Conservation (phyloP, 64 coral and sea anemone species). For the Stylophora pistillata region DNA sequence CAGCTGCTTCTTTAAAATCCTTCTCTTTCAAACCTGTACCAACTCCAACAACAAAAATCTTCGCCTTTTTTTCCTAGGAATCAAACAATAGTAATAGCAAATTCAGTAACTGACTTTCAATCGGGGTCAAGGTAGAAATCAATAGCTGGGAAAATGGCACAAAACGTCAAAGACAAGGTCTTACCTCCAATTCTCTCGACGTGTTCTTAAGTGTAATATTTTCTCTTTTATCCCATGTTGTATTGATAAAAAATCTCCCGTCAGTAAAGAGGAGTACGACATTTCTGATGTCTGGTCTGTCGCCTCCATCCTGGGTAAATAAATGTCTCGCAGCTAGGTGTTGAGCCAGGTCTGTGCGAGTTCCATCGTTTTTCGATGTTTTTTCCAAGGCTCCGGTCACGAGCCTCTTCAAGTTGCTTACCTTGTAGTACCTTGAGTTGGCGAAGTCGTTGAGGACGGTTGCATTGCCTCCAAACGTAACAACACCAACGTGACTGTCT, state of each 20-base stretch:
- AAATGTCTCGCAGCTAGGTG: background rate
- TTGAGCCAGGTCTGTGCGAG: constrained; percentile 24
- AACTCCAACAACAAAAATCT: background rate
- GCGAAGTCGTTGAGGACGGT: no score
- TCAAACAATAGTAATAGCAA: background rate
- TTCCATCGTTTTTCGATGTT: no score
- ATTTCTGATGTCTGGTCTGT: constrained; percentile 27
- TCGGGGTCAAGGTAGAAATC: no score
- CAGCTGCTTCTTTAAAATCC: background rate
- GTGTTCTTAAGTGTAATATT: background rate
- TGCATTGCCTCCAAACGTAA: no score
- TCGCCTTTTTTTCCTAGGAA: background rate
- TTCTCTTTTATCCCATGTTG: background rate
- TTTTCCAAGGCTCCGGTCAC: no score
- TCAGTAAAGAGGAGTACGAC: constrained; percentile 48
- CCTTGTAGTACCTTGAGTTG: no score
- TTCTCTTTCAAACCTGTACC: background rate
- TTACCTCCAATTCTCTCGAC: no score
- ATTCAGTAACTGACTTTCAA: no score
- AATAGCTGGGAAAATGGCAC: no score
- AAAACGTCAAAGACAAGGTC: no score
- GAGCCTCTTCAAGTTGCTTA: no score
- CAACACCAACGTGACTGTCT: no score
- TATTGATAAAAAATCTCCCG: background rate
- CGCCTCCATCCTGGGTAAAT: constrained; percentile 37